Evolutionary conservation across 2,888 invertebrate genomes (phyloP), one percentile per base, ranked within the genome.

Genomic region (Dioctria linearis): DNA sequence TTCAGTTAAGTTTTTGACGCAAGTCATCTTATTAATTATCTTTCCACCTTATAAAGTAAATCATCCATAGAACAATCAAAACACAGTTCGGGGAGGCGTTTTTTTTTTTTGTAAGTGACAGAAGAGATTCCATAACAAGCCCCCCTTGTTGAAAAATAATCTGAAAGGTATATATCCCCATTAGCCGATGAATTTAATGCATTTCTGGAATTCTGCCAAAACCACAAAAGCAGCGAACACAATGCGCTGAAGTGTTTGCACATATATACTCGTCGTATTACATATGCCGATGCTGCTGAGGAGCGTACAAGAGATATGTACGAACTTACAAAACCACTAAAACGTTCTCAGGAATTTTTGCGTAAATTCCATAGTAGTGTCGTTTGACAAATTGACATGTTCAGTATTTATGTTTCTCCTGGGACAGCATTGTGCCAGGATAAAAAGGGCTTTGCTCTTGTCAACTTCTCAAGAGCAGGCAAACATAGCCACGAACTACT

Each of bases 341-440:
- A 76, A 76, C 49, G 76, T 42, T 46, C 42, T 39, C 76, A 76
- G 43, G 76, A 63, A 76, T 76, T 76, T 76, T 76, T 76, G 76
- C 76, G 76, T 76, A 76, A 63, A 76, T 76, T 76, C 76, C 63
- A 37, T 63, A 63, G 76, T 76, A 76, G 76, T 76, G 76, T 76
- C 63, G 76, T 49, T 76, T 63, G 63, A 76, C 76, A 76, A 76
- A 76, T 76, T 76, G 76, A 76, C 76, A 76, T 63, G 76, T 76
- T 76, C 46, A 63, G 76, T 63, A 76, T 76, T 76, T 76, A 76
- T 76, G 63, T 76, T 76, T 59, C 76, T 49, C 49, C n/a, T 46
- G 46, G 61, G 49, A 59, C 13, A n/a, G 73, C 13, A 73, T 73
- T 73, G 63, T 49, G 43, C 39, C 39, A 63, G 63, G 63, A 49